phyloP scores from a whole-genome alignment of 2,113 vertebrate species.

The Oncorhynchus nerka region DNA sequence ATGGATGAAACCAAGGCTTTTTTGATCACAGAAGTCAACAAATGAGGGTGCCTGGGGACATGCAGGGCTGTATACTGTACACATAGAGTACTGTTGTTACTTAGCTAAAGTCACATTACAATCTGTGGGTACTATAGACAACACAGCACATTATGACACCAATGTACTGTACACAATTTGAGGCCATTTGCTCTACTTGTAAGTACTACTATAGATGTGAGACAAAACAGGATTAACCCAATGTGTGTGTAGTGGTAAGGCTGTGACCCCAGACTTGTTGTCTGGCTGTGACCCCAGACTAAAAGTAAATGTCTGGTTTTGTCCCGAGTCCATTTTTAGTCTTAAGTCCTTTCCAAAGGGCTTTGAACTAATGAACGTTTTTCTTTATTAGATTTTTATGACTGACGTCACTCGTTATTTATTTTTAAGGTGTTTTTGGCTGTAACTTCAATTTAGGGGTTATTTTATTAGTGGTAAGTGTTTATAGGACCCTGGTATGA shows the following conservation, averaged over 20 bases:
- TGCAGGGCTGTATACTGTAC: too few relatives aligned
- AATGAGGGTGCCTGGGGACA: too few relatives aligned
- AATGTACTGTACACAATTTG: constrained; percentile 11
- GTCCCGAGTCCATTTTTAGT: constrained; percentile 24
- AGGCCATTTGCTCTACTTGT: constrained; percentile 17
- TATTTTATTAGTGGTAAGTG: constrained; percentile 5
- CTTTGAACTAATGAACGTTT: constrained; percentile 9
- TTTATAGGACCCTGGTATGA: background rate
- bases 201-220: background rate
- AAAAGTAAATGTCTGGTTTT: constrained; percentile 14
- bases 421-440: background rate
- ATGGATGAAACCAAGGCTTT: too few relatives aligned
- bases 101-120: background rate
- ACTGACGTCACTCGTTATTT: constrained; percentile 2
- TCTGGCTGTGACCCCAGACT: constrained; percentile 36
- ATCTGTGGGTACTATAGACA: background rate
- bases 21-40: too few relatives aligned
- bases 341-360: constrained; percentile 12
- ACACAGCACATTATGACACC: constrained; percentile 10
- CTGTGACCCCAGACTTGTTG: constrained; percentile 37
- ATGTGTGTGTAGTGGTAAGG: background rate
- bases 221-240: constrained; percentile 18
- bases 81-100: background rate
- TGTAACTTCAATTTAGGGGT: constrained; percentile 1
- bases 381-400: constrained; percentile 1